phyloP scores from a whole-genome alignment of 2,888 invertebrate genomes.

The Aquatica leii region DNA sequence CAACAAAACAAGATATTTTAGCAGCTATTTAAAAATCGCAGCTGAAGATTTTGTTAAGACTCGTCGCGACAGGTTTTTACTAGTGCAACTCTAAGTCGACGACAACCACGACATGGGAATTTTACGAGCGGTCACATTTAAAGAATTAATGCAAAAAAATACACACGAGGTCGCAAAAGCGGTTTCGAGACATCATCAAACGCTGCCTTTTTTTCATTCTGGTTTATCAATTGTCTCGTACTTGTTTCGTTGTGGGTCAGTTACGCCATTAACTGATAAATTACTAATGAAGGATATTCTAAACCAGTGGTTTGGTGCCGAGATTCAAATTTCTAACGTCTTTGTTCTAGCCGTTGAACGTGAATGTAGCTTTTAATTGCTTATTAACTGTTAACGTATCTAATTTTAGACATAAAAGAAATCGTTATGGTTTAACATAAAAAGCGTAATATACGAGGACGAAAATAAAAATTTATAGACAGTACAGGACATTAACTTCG shows the following conservation, averaged over 20 bases:
- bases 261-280: too few species aligned
- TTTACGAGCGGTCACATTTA: slow-evolving; percentile 39
- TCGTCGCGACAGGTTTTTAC: slow-evolving; percentile 51
- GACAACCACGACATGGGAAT: slow-evolving; percentile 3
- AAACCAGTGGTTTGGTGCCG: slow-evolving; percentile 26
- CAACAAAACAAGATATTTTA: not conserved
- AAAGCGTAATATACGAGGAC: too few species aligned
- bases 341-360: slow-evolving; percentile 41
- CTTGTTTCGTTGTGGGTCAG: not conserved
- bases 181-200: slow-evolving; percentile 20
- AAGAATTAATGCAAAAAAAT: slow-evolving; percentile 44
- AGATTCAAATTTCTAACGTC: slow-evolving; percentile 50
- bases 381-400: slow-evolving; percentile 36
- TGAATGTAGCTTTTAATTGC: slow-evolving; percentile 46
- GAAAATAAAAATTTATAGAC: too few species aligned
- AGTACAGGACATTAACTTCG: too few species aligned
- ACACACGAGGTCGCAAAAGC: slow-evolving; percentile 17
- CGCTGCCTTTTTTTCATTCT: slow-evolving; percentile 27
- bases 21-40: too few species aligned
- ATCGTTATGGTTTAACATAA: too few species aligned
- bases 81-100: slow-evolving; percentile 8
- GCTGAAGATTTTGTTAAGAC: not conserved
- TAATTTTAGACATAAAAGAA: slow-evolving; percentile 27
- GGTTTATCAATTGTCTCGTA: not conserved
- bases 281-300: too few species aligned